Base-by-base conservation (phyloP, 2,797 vertebrate genomes). In the Novumbra hubbsi region DNA sequence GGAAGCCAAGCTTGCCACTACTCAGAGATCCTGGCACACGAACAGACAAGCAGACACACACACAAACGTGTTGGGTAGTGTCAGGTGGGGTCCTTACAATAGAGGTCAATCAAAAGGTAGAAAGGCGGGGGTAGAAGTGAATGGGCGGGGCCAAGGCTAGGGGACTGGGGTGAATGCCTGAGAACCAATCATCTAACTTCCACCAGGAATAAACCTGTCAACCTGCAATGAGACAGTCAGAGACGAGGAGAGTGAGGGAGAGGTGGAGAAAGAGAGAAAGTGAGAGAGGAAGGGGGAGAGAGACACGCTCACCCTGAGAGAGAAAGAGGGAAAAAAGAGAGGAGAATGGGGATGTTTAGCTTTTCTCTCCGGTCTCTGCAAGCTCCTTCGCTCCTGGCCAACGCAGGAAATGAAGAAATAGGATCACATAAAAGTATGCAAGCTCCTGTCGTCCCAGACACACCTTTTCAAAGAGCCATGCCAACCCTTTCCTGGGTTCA, bases 341-440 rank as follows among this genome's bases (percentile, higher is more conserved):
- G n/a, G 60, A 24, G 60, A 63, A 6, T 27, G 60, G 60, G 6
- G 50, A 52, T n/a, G 78, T 77, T 85, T 83, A 85, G 82, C 83
- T 83, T 50, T 69, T 75, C 73, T 82, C 80, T 85, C 41, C 82
- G 85, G 87, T 81, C 84, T 85, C 88, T 32, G 12, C 41, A 45
- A 45, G 77, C 83, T 68, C 73, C 76, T 66, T 21, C 9, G 78
- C 79, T 89, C 87, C 84, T 83, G 90, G 91, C 91, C 91, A 91
- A 69, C 55, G 71, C 86, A 91, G 92, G 92, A 92, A 93, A 94
- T 93, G 84, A 93, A 92, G 92, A 93, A 92, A 94, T 91, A 85
- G 88, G 92, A 93, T 93, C 92, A 92, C 88, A 91, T 87, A 82
- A 86, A 90, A 93, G 88, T 89, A 92, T 93, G 88, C 83, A 80